Evolutionary conservation across 2,113 vertebrate genomes (phyloP), one percentile per base, ranked within the genome.

Genomic region (Grammomys surdaster): DNA sequence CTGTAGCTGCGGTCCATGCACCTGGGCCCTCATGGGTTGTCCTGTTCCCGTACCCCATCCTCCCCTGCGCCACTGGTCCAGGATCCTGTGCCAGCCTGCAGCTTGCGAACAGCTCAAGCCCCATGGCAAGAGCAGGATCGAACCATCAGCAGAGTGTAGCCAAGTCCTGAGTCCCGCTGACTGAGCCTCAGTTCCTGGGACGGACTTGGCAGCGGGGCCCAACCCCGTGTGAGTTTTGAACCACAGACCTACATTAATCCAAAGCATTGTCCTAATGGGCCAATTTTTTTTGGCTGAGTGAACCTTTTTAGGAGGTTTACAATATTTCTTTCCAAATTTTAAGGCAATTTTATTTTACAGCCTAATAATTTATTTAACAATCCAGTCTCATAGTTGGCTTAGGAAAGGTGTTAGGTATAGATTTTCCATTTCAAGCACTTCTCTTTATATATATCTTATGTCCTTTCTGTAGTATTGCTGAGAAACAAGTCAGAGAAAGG

Each of bases 291-390:
- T 40, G 2, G 40, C 40, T 40, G 63, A 96, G 40, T 89, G 93
- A 94, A 40, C 24, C 51, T 85, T n/a, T 96, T 90, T 96, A 84
- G 87, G 69, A 51, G 60, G 46, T 67, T 94, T 84, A 24, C 95
- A 95, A 92, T 94, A 54, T 81, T 73, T 36, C 40, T 72, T 70
- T 72, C 2, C 56, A 70, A 46, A 58, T 91, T 73, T 33, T 0
- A 8, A 95, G 43, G 28, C 60, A 91, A 26, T 36, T 75, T 94
- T 89, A 46, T 90, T 88, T 5, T 76, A 77, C 65, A 88, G 75
- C 33, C 56, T 40, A 65, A 73, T 54, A 77, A 54, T 90, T 88
- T 93, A 92, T 93, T 92, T 91, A 97, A 75, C 78, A 89, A 85
- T 96, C 81, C 40, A 51, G 7, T 81, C 88, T 85, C 73, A 85